Evolutionary conservation across 2,113 vertebrate species (phyloP).

Genomic region (Rhinogobius similis): DNA sequence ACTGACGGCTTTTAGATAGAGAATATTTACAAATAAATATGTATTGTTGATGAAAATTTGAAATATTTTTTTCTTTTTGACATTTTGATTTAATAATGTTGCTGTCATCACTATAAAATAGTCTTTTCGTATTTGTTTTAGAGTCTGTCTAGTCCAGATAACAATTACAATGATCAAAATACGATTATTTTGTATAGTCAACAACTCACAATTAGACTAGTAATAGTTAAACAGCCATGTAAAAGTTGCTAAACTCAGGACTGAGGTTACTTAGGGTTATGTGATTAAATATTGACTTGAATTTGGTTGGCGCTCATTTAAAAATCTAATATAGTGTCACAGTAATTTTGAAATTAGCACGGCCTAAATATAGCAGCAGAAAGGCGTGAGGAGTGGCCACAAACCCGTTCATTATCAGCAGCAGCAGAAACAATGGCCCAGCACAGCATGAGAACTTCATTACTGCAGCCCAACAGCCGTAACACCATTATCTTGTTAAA

Average conservation of each 20-base stretch:
- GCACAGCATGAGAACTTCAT: conserved; percentile 47
- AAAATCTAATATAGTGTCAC: background rate
- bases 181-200: no score
- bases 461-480: conserved; percentile 32
- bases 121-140: no score
- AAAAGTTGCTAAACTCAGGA: background rate
- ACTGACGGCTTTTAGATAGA: no score
- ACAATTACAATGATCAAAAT: no score
- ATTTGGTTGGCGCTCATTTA: background rate
- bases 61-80: no score
- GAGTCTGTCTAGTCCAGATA: no score
- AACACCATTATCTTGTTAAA: conserved; percentile 35
- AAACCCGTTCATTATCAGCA: conserved; percentile 30
- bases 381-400: background rate
- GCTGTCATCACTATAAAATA: no score
- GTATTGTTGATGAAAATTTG: no score
- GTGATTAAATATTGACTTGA: background rate
- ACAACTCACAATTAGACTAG: no score
- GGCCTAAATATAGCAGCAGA: background rate
- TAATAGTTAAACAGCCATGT: no score
- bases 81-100: no score
- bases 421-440: conserved; percentile 31
- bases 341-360: background rate
- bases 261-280: background rate
- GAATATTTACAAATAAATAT: no score